Conservation (phyloP, 1,140 invertebrate genomes). For the Brachionus plicatilis region DNA sequence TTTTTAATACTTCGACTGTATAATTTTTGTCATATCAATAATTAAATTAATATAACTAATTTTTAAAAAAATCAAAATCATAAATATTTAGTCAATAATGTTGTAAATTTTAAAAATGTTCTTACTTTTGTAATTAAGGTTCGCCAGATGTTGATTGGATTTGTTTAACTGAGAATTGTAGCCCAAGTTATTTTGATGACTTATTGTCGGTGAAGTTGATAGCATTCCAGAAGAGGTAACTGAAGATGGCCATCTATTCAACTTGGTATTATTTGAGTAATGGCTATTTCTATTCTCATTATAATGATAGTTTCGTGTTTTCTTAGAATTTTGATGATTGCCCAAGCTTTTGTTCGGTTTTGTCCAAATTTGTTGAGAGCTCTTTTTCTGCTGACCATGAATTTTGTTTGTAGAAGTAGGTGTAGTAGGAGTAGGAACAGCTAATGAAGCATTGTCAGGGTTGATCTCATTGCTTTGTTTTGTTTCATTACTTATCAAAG, state of each 20-base stretch:
- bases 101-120: background rate
- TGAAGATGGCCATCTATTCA: constrained; percentile 23
- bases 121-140: background rate
- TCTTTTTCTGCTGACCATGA: background rate
- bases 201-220: background rate
- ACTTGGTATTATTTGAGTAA: background rate
- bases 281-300: constrained; percentile 7
- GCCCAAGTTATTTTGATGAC: background rate
- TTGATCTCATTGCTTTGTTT: background rate
- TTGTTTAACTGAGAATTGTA: background rate
- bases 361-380: background rate
- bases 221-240: background rate
- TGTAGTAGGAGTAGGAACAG: background rate
- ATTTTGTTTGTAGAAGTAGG: background rate
- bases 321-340: background rate
- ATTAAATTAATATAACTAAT: too few species aligned
- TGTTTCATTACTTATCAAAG: background rate
- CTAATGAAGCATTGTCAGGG: background rate
- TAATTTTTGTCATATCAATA: too few species aligned
- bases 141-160: background rate
- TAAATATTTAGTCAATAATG: too few species aligned
- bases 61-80: too few species aligned
- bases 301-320: background rate
- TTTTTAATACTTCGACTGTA: too few species aligned
- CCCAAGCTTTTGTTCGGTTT: background rate